phyloP scores from a whole-genome alignment of 1,140 invertebrate genomes.

The Chironomus tepperi region DNA sequence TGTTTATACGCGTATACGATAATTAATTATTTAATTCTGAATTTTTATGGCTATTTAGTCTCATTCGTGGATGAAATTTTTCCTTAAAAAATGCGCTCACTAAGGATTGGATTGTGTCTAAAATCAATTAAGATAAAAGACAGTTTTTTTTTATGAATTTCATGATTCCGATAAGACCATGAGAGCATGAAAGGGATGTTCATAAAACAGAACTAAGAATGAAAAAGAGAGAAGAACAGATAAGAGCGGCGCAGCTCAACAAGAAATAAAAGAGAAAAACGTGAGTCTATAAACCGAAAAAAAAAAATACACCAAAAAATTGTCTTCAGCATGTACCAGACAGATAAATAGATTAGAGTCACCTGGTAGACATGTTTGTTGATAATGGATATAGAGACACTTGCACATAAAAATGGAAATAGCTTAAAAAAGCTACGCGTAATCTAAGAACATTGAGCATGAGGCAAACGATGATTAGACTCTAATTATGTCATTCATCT shows the following conservation, averaged over 20 bases:
- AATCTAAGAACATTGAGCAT: background rate
- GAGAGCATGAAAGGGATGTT: conserved; percentile 4
- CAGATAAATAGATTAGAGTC: background rate
- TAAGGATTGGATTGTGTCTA: conserved; percentile 10
- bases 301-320: no score
- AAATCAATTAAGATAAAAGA: conserved; percentile 24
- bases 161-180: background rate
- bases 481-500: background rate
- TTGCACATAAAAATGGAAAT: conserved; percentile 14
- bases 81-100: background rate
- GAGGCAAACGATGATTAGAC: background rate
- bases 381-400: background rate
- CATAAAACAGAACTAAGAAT: background rate
- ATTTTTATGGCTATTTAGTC: conserved; percentile 10
- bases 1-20: background rate
- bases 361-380: conserved; percentile 2
- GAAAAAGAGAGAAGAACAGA: background rate
- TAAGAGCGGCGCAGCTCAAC: background rate
- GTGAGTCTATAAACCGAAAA: no score
- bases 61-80: background rate
- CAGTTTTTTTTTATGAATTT: conserved; percentile 23
- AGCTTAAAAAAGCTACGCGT: background rate
- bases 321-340: no score
- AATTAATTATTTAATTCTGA: conserved; percentile 3
- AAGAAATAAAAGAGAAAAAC: no score